Evolutionary conservation across 2,888 invertebrate species (phyloP).

Genomic region (Hymenopus coronatus): DNA sequence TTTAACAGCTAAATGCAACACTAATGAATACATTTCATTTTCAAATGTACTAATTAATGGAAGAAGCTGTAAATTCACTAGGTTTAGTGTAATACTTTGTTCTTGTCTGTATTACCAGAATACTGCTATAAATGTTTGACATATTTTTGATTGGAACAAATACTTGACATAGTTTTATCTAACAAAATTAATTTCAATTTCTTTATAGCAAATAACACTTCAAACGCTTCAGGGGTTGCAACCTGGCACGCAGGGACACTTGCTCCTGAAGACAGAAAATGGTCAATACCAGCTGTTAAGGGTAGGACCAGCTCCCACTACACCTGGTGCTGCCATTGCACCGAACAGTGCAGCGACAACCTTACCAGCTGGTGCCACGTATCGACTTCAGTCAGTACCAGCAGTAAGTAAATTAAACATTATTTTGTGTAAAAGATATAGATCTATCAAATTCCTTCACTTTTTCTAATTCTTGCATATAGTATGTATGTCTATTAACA

Average conservation of each 20-base stretch:
- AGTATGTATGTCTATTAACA: too few species aligned
- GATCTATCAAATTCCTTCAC: too few species aligned
- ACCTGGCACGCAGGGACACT: constrained; percentile 82
- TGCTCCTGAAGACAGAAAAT: constrained; percentile 94
- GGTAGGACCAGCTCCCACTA: constrained; percentile 74
- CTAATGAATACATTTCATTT: too few species aligned
- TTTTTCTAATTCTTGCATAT: too few species aligned
- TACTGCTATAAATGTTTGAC: too few species aligned
- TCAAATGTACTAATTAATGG: too few species aligned
- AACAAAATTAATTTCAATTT: constrained; percentile 26
- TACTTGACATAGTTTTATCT: too few species aligned
- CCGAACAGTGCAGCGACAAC: constrained; percentile 45
- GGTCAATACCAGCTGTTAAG: constrained; percentile 92
- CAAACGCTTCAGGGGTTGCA: constrained; percentile 83
- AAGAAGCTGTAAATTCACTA: too few species aligned
- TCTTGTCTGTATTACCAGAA: too few species aligned
- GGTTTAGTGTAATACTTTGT: too few species aligned
- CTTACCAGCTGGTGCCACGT: constrained; percentile 49
- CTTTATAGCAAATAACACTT: constrained; percentile 73
- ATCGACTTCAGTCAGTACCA: constrained; percentile 83
- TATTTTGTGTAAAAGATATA: not conserved
- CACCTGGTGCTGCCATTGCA: constrained; percentile 48
- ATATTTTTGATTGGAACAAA: too few species aligned
- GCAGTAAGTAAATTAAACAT: constrained; percentile 64
- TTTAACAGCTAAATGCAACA: too few species aligned